Base-by-base conservation (phyloP, 2,113 vertebrate species). In the Quiscalus mexicanus region DNA sequence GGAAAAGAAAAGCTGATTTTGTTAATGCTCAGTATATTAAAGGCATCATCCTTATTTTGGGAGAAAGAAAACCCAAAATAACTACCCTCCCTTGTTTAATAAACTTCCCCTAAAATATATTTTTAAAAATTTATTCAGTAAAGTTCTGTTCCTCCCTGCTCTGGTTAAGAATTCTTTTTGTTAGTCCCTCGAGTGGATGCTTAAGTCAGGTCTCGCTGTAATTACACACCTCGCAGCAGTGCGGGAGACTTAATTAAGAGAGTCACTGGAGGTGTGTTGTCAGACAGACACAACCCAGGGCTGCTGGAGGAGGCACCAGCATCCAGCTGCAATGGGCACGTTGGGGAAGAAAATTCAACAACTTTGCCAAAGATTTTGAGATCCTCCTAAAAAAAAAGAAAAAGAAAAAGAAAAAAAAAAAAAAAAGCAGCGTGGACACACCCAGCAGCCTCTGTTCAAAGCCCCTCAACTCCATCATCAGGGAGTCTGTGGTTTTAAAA, bases 231-330 rank as follows among this genome's bases (percentile, higher is more conserved):
- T 96, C 96, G 37, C 92, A 92, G 95, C 88, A 47, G 86, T 53
- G 80, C 41, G 0, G 76, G 96, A 96, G 96, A 92, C 83, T 96
- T 97, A 97, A 97, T 97, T 97, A 97, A 81, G 45, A 88, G 79
- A 96, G 83, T 90, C 53, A 82, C 92, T 84, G 93, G 37, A 83
- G 86, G 83, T 95, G 85, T 58, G 79, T 56, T 94, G 88, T 84
- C 79, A 96, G 94, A 63, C 59, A 28, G 87, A 91, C 30, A 21
- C 52, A 77, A 10, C 87, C 79, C 15, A 8, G 86, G 33, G 64
- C 93, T 87, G 92, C 6, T 28, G 53, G 49, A 59, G 69, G 33
- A 80, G 59, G 37, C 73, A 31, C 52, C 12, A 6, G 89, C 41
- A 87, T 87, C 78, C 78, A 81, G 84, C 89, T 93, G 81, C 89